Percentiles rank a stretch among this genome's conserved stretches.
Evolutionary conservation across 2,797 vertebrate genomes (phyloP).

Genomic region (Phalanger gymnotis): DNA sequence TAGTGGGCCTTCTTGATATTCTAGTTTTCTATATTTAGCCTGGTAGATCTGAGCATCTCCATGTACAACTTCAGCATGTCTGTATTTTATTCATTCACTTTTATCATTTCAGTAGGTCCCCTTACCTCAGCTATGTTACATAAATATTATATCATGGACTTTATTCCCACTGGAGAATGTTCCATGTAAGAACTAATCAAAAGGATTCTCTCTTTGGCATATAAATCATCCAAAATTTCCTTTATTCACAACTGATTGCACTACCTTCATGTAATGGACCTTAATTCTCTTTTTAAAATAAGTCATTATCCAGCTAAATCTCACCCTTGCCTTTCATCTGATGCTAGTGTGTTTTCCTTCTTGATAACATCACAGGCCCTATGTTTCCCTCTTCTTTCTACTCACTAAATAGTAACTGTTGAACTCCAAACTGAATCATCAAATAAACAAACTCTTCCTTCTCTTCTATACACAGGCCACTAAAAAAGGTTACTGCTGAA

Average conservation of each 20-base stretch:
- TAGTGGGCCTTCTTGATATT: neutral
- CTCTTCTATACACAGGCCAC: neutral
- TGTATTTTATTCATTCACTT: neutral
- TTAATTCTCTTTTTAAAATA: constrained; percentile 44
- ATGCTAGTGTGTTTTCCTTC: neutral
- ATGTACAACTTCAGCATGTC: neutral
- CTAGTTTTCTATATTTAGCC: neutral
- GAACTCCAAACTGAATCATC: constrained; percentile 23
- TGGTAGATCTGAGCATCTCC: neutral
- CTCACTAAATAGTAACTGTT: neutral
- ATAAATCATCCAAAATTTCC: neutral
- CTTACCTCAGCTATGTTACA: neutral
- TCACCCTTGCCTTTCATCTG: constrained; percentile 8
- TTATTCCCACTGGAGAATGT: neutral
- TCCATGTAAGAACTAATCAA: neutral
- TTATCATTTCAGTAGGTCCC: neutral
- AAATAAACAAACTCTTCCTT: constrained; percentile 20
- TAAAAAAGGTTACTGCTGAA: constrained; percentile 5
- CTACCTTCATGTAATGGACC: constrained; percentile 43
- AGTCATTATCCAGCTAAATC: neutral
- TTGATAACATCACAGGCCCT: neutral
- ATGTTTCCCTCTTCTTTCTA: neutral
- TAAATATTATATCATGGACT: neutral
- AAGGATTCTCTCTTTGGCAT: neutral
- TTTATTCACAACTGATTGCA: neutral